A percentile compares a stretch with the other conserved stretches of the same genome.
These are phyloP conservation scores for Pseudomyrmex gracilis DNA, from an alignment of 1,140 invertebrate genomes.

Conservation along the genomic window DNA sequence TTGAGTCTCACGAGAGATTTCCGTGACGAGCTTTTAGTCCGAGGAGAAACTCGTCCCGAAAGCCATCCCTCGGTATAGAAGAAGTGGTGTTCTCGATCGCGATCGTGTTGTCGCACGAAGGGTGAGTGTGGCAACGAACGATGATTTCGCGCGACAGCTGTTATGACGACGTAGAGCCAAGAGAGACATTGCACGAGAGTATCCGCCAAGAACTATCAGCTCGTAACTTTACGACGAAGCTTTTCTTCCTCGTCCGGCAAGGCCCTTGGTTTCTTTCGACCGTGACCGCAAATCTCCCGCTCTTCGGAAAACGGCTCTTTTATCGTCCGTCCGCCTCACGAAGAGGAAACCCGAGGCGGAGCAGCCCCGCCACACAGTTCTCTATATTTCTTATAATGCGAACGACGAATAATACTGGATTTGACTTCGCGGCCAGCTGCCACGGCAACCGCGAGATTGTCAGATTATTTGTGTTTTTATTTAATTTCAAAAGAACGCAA, in stretches of 20 bases:
- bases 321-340: slow-evolving; percentile 29
- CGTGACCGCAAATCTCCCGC: slow-evolving; percentile 45
- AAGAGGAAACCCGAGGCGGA: slow-evolving; percentile 32
- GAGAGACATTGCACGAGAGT: slow-evolving; percentile 4
- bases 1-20: not conserved
- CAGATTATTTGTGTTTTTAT: slow-evolving; percentile 34
- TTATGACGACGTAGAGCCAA: not conserved
- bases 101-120: slow-evolving; percentile 4
- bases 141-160: slow-evolving; percentile 36
- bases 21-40: not conserved
- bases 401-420: slow-evolving; percentile 39
- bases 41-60: slow-evolving; percentile 7
- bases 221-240: slow-evolving; percentile 5
- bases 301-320: slow-evolving; percentile 36
- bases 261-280: slow-evolving; percentile 17
- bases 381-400: not conserved
- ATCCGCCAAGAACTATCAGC: slow-evolving; percentile 33
- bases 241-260: slow-evolving; percentile 24
- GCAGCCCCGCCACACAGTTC: not conserved
- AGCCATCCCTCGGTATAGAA: slow-evolving; percentile 19
- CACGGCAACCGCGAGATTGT: slow-evolving; percentile 14
- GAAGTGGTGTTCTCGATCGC: not conserved
- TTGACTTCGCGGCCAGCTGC: slow-evolving; percentile 18
- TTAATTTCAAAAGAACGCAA: not conserved
- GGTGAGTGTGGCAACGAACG: not conserved